Conservation (phyloP, 2,113 vertebrate species). For the Mormoops blainvillei region DNA sequence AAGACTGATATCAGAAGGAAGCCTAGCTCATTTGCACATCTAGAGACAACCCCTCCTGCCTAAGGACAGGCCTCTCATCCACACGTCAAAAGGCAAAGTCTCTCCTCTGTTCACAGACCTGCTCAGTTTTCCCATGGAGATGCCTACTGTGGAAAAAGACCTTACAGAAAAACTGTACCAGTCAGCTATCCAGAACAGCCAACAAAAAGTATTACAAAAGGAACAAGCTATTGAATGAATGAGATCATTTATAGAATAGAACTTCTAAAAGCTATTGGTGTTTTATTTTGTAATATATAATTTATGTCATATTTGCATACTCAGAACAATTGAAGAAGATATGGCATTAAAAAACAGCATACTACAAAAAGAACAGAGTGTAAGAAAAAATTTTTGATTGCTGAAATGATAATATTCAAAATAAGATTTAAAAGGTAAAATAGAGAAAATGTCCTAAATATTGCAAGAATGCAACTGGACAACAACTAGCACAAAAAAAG, state of each 20-base stretch:
- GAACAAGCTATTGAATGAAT: background rate
- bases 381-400: background rate
- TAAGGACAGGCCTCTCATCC: background rate
- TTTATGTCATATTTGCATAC: background rate
- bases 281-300: background rate
- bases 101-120: background rate
- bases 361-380: background rate
- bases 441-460: background rate
- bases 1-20: background rate
- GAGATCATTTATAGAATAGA: background rate
- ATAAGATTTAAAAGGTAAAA: slow-evolving; percentile 7
- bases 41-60: background rate
- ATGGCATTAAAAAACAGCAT: background rate
- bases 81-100: background rate
- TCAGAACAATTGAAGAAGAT: background rate
- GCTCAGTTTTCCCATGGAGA: background rate
- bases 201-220: background rate
- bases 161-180: background rate
- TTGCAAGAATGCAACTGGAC: background rate
- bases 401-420: background rate
- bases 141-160: background rate
- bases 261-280: background rate
- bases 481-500: background rate
- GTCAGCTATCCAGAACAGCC: background rate
- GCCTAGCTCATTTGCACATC: background rate